Evolutionary conservation across 1,140 invertebrate species (phyloP).

Genomic region (Drosophila orosa): DNA sequence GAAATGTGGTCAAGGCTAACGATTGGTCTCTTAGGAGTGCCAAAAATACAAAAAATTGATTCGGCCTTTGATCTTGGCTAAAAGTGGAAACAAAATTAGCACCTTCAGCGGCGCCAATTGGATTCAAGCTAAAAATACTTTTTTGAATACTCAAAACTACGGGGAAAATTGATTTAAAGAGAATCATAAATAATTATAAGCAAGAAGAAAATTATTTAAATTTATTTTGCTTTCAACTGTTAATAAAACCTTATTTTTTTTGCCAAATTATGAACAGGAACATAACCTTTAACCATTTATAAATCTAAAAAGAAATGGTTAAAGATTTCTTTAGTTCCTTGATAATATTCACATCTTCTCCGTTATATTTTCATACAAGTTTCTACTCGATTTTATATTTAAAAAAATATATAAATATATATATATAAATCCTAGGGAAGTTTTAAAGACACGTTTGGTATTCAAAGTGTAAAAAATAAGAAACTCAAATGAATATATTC

Average conservation of each 20-base stretch:
- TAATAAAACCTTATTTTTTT: background rate
- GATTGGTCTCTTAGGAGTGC: background rate
- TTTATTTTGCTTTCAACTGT: background rate
- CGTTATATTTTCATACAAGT: too few relatives aligned
- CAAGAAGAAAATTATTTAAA: background rate
- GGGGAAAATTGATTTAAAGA: background rate
- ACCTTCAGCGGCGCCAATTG: slow-evolving; percentile 9
- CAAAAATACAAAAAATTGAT: background rate
- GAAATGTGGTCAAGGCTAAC: slow-evolving; percentile 54
- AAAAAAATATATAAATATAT: too few relatives aligned
- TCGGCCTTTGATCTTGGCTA: slow-evolving; percentile 29
- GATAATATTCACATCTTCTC: too few relatives aligned
- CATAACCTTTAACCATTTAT: too few relatives aligned
- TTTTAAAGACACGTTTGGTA: too few relatives aligned
- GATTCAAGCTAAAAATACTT: background rate
- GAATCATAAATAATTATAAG: background rate
- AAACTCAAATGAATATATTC: too few relatives aligned
- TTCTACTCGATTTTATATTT: too few relatives aligned
- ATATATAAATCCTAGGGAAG: too few relatives aligned
- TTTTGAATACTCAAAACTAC: background rate
- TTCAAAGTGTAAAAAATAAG: too few relatives aligned
- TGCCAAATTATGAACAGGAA: background rate
- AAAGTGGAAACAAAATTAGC: slow-evolving; percentile 29
- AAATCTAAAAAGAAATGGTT: background rate
- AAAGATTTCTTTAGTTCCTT: background rate